Conservation (phyloP, 2,888 invertebrate genomes). For the Monoplex corrugatus region DNA sequence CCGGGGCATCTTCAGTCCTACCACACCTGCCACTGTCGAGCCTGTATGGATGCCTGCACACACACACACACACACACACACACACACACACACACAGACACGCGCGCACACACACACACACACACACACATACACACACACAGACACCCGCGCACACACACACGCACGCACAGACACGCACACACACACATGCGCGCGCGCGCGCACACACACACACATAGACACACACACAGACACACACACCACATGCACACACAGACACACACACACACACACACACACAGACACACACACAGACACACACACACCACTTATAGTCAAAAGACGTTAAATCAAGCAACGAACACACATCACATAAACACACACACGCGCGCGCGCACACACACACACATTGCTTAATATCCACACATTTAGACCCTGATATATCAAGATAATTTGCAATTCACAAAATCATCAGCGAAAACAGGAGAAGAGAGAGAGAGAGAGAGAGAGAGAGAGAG, state of each 20-base stretch:
- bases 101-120: neutral
- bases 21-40: no score
- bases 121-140: neutral
- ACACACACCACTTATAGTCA: neutral
- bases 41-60: no score
- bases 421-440: no score
- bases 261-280: neutral
- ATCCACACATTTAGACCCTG: no score
- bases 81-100: neutral
- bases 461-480: neutral
- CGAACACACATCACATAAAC: neutral
- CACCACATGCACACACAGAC: neutral
- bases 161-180: neutral
- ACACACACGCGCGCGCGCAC: neutral
- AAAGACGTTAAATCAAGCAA: neutral
- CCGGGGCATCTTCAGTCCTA: no score
- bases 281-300: slow-evolving; percentile 13
- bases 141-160: neutral
- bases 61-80: no score
- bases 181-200: neutral
- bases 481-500: slow-evolving; percentile 1
- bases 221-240: neutral
- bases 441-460: no score
- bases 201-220: neutral
- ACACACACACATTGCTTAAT: neutral